phyloP scores from a whole-genome alignment of 1,140 invertebrate genomes.

The Pentalonia nigronervosa region DNA sequence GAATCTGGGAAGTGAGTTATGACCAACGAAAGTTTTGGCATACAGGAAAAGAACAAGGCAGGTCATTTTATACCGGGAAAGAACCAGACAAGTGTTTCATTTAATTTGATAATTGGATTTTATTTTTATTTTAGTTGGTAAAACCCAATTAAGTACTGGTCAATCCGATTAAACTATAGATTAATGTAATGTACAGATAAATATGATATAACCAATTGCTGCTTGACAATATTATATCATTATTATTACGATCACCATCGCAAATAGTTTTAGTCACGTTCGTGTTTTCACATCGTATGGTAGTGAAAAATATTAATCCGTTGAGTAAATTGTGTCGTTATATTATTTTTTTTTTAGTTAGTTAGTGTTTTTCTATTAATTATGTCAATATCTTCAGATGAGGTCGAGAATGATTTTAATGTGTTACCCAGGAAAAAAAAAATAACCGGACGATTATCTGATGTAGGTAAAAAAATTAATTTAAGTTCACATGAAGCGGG shows the following conservation, averaged over 20 bases:
- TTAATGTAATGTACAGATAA: background rate
- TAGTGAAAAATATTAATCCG: background rate
- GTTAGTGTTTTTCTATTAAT: conserved; percentile 2
- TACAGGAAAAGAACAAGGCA: no score
- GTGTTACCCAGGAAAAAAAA: background rate
- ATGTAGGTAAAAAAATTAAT: background rate
- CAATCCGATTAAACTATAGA: background rate
- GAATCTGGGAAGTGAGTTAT: no score
- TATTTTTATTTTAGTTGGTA: background rate
- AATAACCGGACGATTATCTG: conserved; percentile 15
- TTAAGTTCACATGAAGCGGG: conserved; percentile 22
- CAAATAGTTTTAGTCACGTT: background rate
- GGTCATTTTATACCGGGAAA: no score
- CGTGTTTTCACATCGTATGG: background rate
- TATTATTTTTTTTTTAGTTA: background rate
- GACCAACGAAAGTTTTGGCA: no score
- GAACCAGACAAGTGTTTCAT: background rate
- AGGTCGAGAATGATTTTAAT: background rate
- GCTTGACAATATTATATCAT: background rate
- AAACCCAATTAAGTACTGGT: conserved; percentile 6
- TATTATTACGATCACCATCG: background rate
- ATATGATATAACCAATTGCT: background rate
- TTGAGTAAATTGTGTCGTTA: background rate
- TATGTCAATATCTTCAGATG: background rate
- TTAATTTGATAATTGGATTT: background rate